These are phyloP conservation scores for Hypsibius dujardini DNA, from an alignment of 1,140 invertebrate genomes.

Conservation along the genomic window DNA sequence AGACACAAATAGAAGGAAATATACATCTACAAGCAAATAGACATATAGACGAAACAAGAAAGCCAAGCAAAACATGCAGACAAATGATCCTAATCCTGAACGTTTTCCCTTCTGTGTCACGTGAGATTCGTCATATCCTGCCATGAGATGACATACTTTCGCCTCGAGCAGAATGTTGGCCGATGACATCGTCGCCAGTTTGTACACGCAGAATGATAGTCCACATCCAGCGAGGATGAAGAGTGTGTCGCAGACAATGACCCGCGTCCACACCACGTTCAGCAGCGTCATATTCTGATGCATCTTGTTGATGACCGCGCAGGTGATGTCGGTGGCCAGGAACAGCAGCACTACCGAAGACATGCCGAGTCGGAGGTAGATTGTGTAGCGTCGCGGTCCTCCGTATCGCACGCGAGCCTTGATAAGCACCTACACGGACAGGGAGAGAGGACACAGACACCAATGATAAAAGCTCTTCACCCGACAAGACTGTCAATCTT, in stretches of 20 bases:
- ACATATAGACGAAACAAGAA: no score
- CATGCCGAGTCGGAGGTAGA: constrained; percentile 23
- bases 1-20: no score
- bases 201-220: constrained; percentile 31
- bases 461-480: no score
- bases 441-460: no score
- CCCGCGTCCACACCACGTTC: constrained; percentile 25
- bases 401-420: constrained; percentile 30
- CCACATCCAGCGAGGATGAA: constrained; percentile 30
- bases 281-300: constrained; percentile 25
- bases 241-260: constrained; percentile 31
- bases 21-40: no score
- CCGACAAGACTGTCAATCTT: no score
- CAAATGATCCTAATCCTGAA: no score
- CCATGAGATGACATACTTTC: constrained; percentile 27
- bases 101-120: no score
- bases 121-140: no score
- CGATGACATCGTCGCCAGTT: constrained; percentile 30
- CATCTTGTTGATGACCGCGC: constrained; percentile 26
- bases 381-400: constrained; percentile 27
- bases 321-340: constrained; percentile 28
- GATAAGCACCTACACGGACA: constrained; percentile 30
- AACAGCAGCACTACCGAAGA: constrained; percentile 28
- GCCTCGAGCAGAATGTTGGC: constrained; percentile 31
- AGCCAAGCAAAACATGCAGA: no score